Conservation (phyloP, 2,797 vertebrate genomes). For the Manis crassicaudata region DNA sequence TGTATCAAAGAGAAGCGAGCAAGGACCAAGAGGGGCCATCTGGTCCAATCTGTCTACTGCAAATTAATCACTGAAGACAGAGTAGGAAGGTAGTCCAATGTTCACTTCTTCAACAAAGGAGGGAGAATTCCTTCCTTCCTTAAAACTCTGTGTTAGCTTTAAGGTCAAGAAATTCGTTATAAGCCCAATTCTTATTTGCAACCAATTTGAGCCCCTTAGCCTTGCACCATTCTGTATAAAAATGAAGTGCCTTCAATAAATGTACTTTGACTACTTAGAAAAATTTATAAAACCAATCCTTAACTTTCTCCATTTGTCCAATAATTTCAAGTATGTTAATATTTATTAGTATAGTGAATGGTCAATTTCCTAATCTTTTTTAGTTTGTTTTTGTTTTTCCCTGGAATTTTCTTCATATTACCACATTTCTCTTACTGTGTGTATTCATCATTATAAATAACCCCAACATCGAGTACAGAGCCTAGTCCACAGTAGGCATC, state of each 20-base stretch:
- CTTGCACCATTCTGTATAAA: not conserved
- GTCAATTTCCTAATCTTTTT: not conserved
- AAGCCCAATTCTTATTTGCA: not conserved
- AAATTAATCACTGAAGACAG: not conserved
- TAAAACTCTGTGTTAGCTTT: not conserved
- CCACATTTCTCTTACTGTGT: not conserved
- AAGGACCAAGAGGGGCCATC: not conserved
- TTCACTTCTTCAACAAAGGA: not conserved
- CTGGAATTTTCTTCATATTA: not conserved
- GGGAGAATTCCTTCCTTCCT: not conserved
- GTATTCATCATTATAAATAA: not conserved
- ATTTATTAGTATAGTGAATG: not conserved
- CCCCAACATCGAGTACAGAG: not conserved
- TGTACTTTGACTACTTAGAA: not conserved
- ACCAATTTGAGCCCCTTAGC: not conserved
- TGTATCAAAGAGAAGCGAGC: not conserved
- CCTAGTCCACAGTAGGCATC: not conserved
- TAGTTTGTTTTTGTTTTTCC: not conserved
- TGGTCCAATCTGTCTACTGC: not conserved
- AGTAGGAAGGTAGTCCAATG: not conserved
- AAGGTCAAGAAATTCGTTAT: not conserved
- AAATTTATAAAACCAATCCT: not conserved
- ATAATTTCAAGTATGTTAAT: constrained; percentile 26
- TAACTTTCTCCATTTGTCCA: not conserved
- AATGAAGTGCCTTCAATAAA: not conserved